phyloP scores from a whole-genome alignment of 1,140 invertebrate species.

The Pantala flavescens region DNA sequence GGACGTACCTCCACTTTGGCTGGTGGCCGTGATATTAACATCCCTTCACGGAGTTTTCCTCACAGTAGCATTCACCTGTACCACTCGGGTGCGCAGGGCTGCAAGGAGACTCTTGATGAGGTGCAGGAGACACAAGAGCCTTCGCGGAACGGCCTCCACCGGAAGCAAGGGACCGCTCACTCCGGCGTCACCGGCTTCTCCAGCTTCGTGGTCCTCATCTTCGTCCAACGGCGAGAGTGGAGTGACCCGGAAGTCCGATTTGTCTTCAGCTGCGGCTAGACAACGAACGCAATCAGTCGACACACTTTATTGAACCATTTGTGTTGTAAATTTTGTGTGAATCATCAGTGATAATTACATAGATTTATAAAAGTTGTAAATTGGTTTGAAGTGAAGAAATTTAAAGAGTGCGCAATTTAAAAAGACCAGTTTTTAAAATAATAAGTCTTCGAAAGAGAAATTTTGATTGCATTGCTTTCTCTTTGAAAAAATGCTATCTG shows the following conservation, averaged over 20 bases:
- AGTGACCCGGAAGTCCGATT: background rate
- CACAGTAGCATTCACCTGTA: slow-evolving; percentile 47
- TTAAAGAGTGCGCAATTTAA: too few relatives aligned
- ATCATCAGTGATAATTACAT: too few relatives aligned
- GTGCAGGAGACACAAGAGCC: background rate
- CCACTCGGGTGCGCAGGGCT: slow-evolving; percentile 30
- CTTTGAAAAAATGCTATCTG: too few relatives aligned
- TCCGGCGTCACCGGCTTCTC: background rate
- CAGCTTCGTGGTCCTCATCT: background rate
- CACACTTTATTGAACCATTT: background rate
- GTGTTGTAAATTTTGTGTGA: background rate
- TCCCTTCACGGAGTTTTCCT: slow-evolving; percentile 48
- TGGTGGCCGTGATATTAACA: slow-evolving; percentile 41
- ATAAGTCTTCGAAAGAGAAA: too few relatives aligned
- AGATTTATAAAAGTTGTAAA: too few relatives aligned
- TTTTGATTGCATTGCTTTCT: too few relatives aligned
- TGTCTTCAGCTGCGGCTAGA: background rate
- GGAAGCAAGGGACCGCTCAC: background rate
- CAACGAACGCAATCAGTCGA: background rate
- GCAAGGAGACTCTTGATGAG: background rate
- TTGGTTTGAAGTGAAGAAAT: too few relatives aligned
- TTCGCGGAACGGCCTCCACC: background rate
- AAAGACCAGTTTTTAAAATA: too few relatives aligned
- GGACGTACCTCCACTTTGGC: slow-evolving; percentile 34
- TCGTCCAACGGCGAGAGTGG: background rate